Conservation (phyloP, 2,113 vertebrate species). For the Charadrius vociferus region DNA sequence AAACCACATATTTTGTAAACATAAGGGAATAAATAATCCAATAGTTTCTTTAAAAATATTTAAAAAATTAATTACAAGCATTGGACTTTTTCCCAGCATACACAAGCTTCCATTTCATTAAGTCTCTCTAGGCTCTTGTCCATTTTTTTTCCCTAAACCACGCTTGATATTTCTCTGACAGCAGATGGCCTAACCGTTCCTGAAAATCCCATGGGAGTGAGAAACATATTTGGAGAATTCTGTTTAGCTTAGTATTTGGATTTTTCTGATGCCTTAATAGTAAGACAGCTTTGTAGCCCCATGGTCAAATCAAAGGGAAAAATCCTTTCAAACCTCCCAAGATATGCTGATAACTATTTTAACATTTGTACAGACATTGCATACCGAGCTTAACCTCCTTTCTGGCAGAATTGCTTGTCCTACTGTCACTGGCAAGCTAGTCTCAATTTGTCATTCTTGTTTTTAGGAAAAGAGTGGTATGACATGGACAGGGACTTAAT, state of each 20-base stretch:
- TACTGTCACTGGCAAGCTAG: not conserved
- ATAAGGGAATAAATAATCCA: not conserved
- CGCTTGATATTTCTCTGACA: slow-evolving; percentile 46
- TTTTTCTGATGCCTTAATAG: slow-evolving; percentile 39
- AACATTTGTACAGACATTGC: not conserved
- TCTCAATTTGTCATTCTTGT: not conserved
- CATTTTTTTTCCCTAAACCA: slow-evolving; percentile 41
- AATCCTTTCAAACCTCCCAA: not conserved
- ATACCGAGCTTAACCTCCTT: not conserved
- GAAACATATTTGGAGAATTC: slow-evolving; percentile 59
- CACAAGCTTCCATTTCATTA: slow-evolving; percentile 64
- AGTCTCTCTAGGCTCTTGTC: slow-evolving; percentile 47
- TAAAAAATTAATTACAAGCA: not conserved
- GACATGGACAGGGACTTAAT: not conserved
- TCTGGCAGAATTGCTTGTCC: not conserved
- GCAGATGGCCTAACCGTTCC: slow-evolving; percentile 53
- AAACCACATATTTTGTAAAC: not conserved
- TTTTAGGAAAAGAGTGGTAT: not conserved
- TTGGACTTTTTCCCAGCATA: not conserved
- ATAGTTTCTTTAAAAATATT: not conserved
- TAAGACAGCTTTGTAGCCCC: slow-evolving; percentile 39
- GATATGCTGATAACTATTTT: not conserved
- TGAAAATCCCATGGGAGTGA: slow-evolving; percentile 25
- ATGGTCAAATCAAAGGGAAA: not conserved
- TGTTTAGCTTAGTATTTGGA: slow-evolving; percentile 22